Percentiles rank a stretch among this genome's conserved stretches.
Conservation (phyloP, 2,113 vertebrate species). For the Carassius auratus region DNA sequence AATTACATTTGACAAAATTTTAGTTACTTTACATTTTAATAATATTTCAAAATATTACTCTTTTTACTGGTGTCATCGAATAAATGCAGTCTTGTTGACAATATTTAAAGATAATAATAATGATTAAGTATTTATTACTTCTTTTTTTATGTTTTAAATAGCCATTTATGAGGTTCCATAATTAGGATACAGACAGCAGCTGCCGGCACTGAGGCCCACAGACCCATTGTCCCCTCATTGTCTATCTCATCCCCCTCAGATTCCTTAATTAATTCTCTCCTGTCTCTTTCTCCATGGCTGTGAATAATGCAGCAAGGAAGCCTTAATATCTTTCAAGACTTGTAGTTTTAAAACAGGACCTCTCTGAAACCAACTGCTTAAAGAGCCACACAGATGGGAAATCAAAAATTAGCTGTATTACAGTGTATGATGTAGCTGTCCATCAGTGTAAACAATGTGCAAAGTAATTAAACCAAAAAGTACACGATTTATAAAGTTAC, state of each 20-base stretch:
- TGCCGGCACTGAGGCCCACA: not conserved
- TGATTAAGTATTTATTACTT: not conserved
- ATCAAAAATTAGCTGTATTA: too few species aligned
- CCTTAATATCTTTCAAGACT: not conserved
- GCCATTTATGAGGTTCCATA: not conserved
- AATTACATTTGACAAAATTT: too few species aligned
- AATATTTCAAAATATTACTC: too few species aligned
- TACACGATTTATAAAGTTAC: too few species aligned
- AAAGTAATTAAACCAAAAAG: too few species aligned
- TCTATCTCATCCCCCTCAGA: constrained; percentile 60
- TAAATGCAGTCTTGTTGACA: too few species aligned
- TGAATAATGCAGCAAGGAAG: constrained; percentile 2
- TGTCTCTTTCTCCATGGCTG: not conserved
- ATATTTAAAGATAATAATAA: too few species aligned
- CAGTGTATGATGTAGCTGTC: too few species aligned
- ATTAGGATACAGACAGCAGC: not conserved
- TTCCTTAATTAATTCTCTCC: constrained; percentile 64
- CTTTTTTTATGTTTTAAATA: not conserved
- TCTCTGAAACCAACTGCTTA: constrained; percentile 10
- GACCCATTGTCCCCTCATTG: not conserved
- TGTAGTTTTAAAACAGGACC: constrained; percentile 31
- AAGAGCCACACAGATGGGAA: too few species aligned
- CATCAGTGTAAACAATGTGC: too few species aligned
- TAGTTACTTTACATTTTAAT: too few species aligned
- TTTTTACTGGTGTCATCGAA: too few species aligned